A percentile compares a stretch with the other conserved stretches of the same genome.
Conservation (phyloP, 2,888 invertebrate species). For the Nemotelus nigrinus region DNA sequence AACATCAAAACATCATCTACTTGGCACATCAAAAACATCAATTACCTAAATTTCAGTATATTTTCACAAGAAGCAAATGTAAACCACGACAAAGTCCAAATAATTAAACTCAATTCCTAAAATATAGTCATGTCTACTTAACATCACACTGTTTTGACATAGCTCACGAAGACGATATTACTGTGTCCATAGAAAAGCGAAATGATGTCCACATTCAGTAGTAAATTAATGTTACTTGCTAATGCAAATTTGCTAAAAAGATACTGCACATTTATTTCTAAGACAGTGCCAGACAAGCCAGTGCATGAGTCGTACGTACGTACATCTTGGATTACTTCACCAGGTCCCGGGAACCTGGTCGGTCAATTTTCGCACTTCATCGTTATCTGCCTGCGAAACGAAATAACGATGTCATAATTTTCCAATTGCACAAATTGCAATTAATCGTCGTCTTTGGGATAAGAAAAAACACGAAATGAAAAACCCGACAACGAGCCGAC, state of each 20-base stretch:
- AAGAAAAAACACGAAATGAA: slow-evolving; percentile 5
- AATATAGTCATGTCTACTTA: too few relatives aligned
- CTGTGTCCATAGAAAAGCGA: not conserved
- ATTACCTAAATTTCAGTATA: too few relatives aligned
- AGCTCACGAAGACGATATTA: too few relatives aligned
- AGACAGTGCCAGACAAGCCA: not conserved
- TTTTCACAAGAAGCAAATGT: too few relatives aligned
- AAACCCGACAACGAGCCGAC: not conserved
- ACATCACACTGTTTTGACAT: too few relatives aligned
- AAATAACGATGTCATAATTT: slow-evolving; percentile 44
- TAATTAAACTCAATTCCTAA: too few relatives aligned
- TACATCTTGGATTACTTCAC: too few relatives aligned
- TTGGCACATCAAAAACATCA: too few relatives aligned
- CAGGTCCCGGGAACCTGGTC: slow-evolving; percentile 2
- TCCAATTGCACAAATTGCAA: slow-evolving; percentile 42
- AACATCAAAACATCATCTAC: too few relatives aligned
- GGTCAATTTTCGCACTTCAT: slow-evolving; percentile 33
- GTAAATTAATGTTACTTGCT: slow-evolving; percentile 29
- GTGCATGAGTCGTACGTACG: too few relatives aligned
- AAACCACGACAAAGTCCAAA: too few relatives aligned
- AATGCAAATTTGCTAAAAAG: slow-evolving; percentile 32
- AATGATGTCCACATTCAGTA: slow-evolving; percentile 24
- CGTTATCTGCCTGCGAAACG: slow-evolving; percentile 40
- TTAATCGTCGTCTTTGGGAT: slow-evolving; percentile 25
- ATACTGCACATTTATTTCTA: slow-evolving; percentile 15